These are phyloP conservation scores for Agelas oroides DNA, from an alignment of 37 sponge, comb jelly and placozoan species.

Conservation along the genomic window DNA sequence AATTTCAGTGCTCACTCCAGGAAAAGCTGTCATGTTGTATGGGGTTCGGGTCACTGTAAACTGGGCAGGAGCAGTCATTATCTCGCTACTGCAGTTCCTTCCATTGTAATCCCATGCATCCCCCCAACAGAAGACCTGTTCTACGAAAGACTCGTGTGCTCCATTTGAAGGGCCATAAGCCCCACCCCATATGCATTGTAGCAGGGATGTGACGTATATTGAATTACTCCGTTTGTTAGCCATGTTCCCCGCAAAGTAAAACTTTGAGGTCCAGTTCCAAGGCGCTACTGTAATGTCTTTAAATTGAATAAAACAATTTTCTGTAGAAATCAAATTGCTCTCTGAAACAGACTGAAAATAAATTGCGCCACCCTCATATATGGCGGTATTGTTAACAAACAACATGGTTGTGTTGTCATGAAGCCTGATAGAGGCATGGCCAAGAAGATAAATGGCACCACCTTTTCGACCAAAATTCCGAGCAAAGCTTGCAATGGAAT, in stretches of 20 bases:
- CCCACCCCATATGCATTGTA: slow-evolving; percentile 29
- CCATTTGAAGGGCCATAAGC: not conserved
- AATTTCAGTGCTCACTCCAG: not conserved
- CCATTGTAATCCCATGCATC: slow-evolving; percentile 23
- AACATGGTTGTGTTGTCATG: not conserved
- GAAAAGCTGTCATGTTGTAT: slow-evolving; percentile 33
- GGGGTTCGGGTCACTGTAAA: slow-evolving; percentile 15
- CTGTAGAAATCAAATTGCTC: slow-evolving; percentile 36
- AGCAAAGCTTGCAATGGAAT: slow-evolving; percentile 9
- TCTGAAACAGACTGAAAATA: slow-evolving; percentile 19
- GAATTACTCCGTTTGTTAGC: not conserved
- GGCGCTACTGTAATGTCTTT: not conserved
- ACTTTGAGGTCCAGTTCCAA: slow-evolving; percentile 25
- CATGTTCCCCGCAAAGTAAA: slow-evolving; percentile 36
- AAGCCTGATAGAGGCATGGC: slow-evolving; percentile 27
- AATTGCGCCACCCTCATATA: slow-evolving; percentile 54
- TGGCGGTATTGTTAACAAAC: slow-evolving; percentile 45
- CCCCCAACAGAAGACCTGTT: not conserved
- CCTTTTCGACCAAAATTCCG: slow-evolving; percentile 34
- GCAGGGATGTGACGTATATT: slow-evolving; percentile 50
- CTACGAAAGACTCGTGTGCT: too few species aligned
- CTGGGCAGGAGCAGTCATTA: not conserved
- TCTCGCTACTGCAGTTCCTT: not conserved
- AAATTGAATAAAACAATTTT: slow-evolving; percentile 59
- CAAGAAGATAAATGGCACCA: slow-evolving; percentile 53